Base-by-base conservation (phyloP, 2,113 vertebrate genomes). In the Phylloscopus trochilus region DNA sequence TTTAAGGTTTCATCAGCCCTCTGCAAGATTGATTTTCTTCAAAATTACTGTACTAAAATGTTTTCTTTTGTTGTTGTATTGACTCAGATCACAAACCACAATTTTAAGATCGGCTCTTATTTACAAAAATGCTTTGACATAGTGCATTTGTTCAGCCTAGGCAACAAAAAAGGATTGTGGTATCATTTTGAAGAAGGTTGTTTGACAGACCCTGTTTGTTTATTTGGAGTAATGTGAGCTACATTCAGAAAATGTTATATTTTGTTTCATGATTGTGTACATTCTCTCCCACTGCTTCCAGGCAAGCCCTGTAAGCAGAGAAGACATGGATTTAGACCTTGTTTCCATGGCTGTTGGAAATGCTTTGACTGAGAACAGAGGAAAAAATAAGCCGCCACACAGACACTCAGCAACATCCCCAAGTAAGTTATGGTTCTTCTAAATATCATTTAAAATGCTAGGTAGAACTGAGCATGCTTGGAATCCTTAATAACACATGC, bases 191-290 rank as follows among this genome's bases (percentile, higher is more conserved):
- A 98, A 97, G 97, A 97, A 96, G 97, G 97, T 98, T 98, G 98
- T 98, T 98, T 98, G 98, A 98, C 98, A 98, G 97, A 97, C 96
- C 73, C 94, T 98, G 98, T 98, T 98, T 98, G 96, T 98, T 98
- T 98, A 98, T 97, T 97, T 98, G 97, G 95, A 89, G 98, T 98
- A 98, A 98, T 97, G 95, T 98, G 98, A 98, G 96, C 97, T 97
- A 96, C 96, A 95, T 97, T 96, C 96, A 98, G 97, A 98, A 98
- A 97, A 97, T 97, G 97, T 98, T 97, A 98, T 98, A 97, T 98
- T 98, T 98, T 98, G 98, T 98, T 98, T 98, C 97, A 97, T 98
- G 97, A 97, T 98, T 98, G 97, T 98, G 98, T 98, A 98, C 97
- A 98, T 98, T 98, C 97, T 97, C 97, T 97, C 97, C 98, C 95